phyloP scores from a whole-genome alignment of 2,888 invertebrate species.

The Agrotis puta region DNA sequence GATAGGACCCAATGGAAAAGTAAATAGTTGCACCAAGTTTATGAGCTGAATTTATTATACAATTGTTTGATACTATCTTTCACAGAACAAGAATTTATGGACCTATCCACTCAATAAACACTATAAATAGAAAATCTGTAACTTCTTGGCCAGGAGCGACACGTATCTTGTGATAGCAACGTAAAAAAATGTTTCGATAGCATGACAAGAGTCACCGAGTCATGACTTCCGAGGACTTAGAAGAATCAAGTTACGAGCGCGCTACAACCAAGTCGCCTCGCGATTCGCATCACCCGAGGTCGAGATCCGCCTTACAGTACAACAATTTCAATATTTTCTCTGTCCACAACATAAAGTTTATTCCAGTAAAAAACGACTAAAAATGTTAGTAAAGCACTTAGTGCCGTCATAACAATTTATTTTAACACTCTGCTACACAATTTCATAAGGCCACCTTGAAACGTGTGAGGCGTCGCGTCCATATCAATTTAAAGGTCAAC shows the following conservation, averaged over 20 bases:
- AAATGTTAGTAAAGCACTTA: slow-evolving; percentile 32
- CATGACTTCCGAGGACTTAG: background rate
- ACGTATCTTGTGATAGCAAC: background rate
- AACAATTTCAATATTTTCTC: slow-evolving; percentile 26
- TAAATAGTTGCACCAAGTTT: slow-evolving; percentile 42
- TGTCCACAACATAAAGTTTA: slow-evolving; percentile 30
- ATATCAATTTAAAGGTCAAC: slow-evolving; percentile 69
- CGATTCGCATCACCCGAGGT: background rate
- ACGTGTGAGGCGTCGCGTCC: slow-evolving; percentile 65
- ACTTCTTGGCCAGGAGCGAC: background rate
- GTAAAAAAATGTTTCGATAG: background rate
- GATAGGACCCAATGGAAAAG: slow-evolving; percentile 32
- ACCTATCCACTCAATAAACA: slow-evolving; percentile 31
- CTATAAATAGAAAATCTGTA: slow-evolving; percentile 13
- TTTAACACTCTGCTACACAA: slow-evolving; percentile 63
- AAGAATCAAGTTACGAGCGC: background rate
- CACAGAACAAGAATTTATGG: slow-evolving; percentile 59
- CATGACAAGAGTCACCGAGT: background rate
- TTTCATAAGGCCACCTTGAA: slow-evolving; percentile 67
- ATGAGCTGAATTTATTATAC: slow-evolving; percentile 30
- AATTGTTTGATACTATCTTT: slow-evolving; percentile 45
- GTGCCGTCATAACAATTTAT: slow-evolving; percentile 60
- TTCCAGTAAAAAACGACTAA: slow-evolving; percentile 30
- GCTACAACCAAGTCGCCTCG: background rate
- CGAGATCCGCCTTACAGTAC: background rate